phyloP scores from a whole-genome alignment of 2,888 invertebrate genomes.

The Isoperla grammatica region DNA sequence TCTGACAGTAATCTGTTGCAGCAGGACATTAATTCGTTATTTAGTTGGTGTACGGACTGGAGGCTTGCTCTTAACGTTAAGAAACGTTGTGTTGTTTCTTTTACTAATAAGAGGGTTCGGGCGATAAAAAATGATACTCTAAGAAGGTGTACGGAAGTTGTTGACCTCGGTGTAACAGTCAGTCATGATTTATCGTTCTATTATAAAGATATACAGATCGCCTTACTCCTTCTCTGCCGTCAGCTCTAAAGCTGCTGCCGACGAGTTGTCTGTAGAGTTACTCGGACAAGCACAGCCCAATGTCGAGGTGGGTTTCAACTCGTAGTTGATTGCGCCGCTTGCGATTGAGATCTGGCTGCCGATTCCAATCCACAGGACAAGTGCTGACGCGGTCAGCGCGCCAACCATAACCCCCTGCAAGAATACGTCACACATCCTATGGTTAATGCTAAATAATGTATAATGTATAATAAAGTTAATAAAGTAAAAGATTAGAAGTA shows the following conservation, averaged over 20 bases:
- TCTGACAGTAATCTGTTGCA: neutral
- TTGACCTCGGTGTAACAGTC: too few species aligned
- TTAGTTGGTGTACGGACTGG: too few species aligned
- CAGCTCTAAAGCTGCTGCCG: constrained; percentile 8
- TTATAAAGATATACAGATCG: constrained; percentile 25
- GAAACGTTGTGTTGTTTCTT: too few species aligned
- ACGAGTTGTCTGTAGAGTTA: constrained; percentile 32
- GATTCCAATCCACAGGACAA: constrained; percentile 60
- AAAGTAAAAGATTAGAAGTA: neutral
- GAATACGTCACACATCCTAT: too few species aligned
- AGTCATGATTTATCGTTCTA: too few species aligned
- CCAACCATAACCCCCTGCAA: constrained; percentile 64
- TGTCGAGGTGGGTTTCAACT: constrained; percentile 48
- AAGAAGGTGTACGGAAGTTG: too few species aligned
- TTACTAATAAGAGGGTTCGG: too few species aligned
- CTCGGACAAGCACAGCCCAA: constrained; percentile 51
- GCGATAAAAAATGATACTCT: too few species aligned
- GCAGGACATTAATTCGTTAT: too few species aligned
- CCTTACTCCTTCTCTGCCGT: constrained; percentile 17
- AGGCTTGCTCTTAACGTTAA: too few species aligned
- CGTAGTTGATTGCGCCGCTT: constrained; percentile 42
- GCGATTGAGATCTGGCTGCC: constrained; percentile 59
- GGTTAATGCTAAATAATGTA: too few species aligned
- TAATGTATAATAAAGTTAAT: too few species aligned
- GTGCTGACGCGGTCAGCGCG: constrained; percentile 52